A percentile compares a stretch with the other conserved stretches of the same genome.
phyloP scores from a whole-genome alignment of 2,113 vertebrate species.

The Poeciliopsis prolifica region DNA sequence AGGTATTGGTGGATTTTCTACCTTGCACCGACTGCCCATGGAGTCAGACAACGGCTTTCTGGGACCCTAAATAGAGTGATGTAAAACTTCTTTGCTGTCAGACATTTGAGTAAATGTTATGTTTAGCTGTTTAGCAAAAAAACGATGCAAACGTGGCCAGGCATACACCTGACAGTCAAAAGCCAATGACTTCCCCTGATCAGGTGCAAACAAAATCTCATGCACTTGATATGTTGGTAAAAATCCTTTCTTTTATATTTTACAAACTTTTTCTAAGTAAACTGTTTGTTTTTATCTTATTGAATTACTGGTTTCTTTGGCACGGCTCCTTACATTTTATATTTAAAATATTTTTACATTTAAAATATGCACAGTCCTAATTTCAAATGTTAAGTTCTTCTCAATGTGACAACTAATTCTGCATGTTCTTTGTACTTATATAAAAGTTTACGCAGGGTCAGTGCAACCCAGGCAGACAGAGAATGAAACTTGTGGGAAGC shows the following conservation, averaged over 20 bases:
- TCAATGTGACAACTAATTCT: too few species aligned
- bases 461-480: too few species aligned
- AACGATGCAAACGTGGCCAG: too few species aligned
- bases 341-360: too few species aligned
- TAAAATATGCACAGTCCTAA: too few species aligned
- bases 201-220: not conserved
- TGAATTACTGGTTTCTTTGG: too few species aligned
- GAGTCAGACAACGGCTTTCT: not conserved
- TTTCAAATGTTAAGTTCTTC: too few species aligned
- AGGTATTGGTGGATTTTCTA: constrained; percentile 40
- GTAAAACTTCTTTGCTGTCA: not conserved
- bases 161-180: not conserved
- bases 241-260: not conserved
- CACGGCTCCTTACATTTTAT: too few species aligned
- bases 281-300: too few species aligned
- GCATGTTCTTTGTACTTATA: too few species aligned
- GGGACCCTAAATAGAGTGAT: not conserved
- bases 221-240: not conserved
- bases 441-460: too few species aligned
- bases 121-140: not conserved
- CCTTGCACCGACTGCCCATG: constrained; percentile 10
- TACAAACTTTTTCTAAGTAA: not conserved
- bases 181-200: not conserved
- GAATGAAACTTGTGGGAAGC: too few species aligned
- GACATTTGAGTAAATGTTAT: not conserved